Base-by-base conservation (phyloP, 2,888 invertebrate species). In the Tortrix viridana region DNA sequence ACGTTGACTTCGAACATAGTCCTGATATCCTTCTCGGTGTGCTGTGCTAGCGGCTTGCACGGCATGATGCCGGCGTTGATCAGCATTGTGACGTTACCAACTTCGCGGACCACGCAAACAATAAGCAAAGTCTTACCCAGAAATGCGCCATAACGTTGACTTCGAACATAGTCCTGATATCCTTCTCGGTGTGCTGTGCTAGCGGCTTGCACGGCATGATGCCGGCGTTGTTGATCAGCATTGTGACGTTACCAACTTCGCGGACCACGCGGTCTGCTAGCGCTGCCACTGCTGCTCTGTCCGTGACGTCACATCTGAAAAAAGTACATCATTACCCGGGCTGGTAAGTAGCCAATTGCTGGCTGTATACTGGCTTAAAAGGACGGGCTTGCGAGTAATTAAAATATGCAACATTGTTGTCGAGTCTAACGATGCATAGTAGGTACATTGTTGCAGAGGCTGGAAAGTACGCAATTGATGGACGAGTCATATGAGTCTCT, bases 11-110 rank as follows among this genome's bases (percentile, higher is more conserved):
- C 95, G 66, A 96, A 95, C 0, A 95, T 92, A 43, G 93, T 92
- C 43, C 91, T 91, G 67, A 97, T 95, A 76, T 96, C 96, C 60
- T 94, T 92, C 37, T 94, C 92, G 0, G 93, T 93, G 64, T 96
- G 95, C 47, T 94, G 91, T 18, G 94, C 83, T 55, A 97, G 83
- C 0, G 94, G 91, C 76, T 95, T 95, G 72, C 95, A 95, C 0
- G 96, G 96, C 96, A 97, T 96, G 67, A 97, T 95, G 12, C 97
- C 97, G 1, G 97, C 97, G 85, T 97, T 97, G 85, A 97, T 97
- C 23, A 97, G 93, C 58, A 97, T 86, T 69, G 97, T 94, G 1
- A 97, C 94, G 56, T 94, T 93, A 0, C 97, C 97, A 0, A 97
- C 94, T 26, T 26, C 26, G 26, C 26, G 4, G 4, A 26, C 26